phyloP scores from a whole-genome alignment of 2,113 vertebrate species.

The Triplophysa dalaica region DNA sequence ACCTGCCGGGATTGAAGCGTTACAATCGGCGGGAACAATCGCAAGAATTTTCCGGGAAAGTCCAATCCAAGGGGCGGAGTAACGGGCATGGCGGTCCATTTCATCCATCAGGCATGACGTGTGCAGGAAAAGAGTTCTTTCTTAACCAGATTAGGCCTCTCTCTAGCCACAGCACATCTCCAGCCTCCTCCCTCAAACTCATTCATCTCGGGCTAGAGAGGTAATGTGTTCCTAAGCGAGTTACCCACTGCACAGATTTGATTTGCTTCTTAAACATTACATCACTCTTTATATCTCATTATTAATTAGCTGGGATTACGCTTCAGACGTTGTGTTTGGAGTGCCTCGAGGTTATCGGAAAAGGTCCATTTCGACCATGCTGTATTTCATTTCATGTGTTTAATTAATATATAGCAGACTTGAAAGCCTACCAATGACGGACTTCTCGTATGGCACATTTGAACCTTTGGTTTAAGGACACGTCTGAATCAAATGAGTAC shows the following conservation, averaged over 20 bases:
- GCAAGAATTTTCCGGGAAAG: slow-evolving; percentile 76
- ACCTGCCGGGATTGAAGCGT: slow-evolving; percentile 78
- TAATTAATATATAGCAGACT: slow-evolving; percentile 30
- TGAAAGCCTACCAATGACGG: not conserved
- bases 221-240: slow-evolving; percentile 66
- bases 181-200: slow-evolving; percentile 40
- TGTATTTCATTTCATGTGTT: slow-evolving; percentile 30
- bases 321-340: slow-evolving; percentile 25
- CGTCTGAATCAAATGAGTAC: not conserved
- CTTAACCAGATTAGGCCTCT: slow-evolving; percentile 72
- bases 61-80: slow-evolving; percentile 64
- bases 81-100: slow-evolving; percentile 66
- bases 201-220: slow-evolving; percentile 54
- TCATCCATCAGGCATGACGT: slow-evolving; percentile 61
- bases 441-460: not conserved
- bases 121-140: slow-evolving; percentile 74
- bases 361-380: slow-evolving; percentile 19
- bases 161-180: slow-evolving; percentile 56
- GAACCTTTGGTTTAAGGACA: not conserved
- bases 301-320: slow-evolving; percentile 59
- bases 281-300: slow-evolving; percentile 62
- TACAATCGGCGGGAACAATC: slow-evolving; percentile 77
- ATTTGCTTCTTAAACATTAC: slow-evolving; percentile 62
- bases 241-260: slow-evolving; percentile 55
- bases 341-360: slow-evolving; percentile 49